Percentiles rank a stretch among this genome's conserved stretches.
These are phyloP conservation scores for Heliconius cydno DNA, from an alignment of 2,888 invertebrate species.

Conservation along the genomic window DNA sequence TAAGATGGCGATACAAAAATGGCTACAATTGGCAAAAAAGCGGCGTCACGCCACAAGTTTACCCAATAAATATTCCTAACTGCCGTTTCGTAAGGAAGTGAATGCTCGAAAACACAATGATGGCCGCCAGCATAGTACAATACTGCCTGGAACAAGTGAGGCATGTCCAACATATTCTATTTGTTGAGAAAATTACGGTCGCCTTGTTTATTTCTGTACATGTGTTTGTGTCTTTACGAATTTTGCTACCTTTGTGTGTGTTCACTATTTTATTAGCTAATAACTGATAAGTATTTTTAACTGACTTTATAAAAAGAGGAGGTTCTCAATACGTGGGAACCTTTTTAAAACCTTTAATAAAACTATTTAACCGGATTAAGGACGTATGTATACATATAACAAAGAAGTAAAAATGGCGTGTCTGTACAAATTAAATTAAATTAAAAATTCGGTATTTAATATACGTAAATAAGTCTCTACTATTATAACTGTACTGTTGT, in stretches of 20 bases:
- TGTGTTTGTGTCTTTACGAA: neutral
- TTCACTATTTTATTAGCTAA: slow-evolving; percentile 16
- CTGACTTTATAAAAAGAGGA: too few relatives aligned
- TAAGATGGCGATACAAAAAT: slow-evolving; percentile 66
- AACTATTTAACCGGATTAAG: too few relatives aligned
- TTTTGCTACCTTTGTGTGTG: slow-evolving; percentile 14
- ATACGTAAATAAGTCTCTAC: too few relatives aligned
- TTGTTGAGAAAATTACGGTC: slow-evolving; percentile 70
- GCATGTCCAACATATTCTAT: slow-evolving; percentile 78
- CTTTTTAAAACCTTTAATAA: too few relatives aligned
- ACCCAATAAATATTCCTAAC: slow-evolving; percentile 81
- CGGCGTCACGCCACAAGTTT: slow-evolving; percentile 78
- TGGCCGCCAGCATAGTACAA: slow-evolving; percentile 72
- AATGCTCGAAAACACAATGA: slow-evolving; percentile 81
- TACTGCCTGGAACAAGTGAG: slow-evolving; percentile 75
- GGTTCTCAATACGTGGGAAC: too few relatives aligned
- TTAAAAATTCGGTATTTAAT: too few relatives aligned
- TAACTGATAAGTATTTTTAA: neutral
- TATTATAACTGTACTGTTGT: too few relatives aligned
- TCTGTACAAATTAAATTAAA: too few relatives aligned
- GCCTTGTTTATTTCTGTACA: slow-evolving; percentile 60
- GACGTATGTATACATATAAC: too few relatives aligned
- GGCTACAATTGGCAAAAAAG: slow-evolving; percentile 77
- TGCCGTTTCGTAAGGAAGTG: slow-evolving; percentile 80
- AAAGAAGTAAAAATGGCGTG: too few relatives aligned